Base-by-base conservation (phyloP, 2,888 invertebrate species). In the Altica lythri region DNA sequence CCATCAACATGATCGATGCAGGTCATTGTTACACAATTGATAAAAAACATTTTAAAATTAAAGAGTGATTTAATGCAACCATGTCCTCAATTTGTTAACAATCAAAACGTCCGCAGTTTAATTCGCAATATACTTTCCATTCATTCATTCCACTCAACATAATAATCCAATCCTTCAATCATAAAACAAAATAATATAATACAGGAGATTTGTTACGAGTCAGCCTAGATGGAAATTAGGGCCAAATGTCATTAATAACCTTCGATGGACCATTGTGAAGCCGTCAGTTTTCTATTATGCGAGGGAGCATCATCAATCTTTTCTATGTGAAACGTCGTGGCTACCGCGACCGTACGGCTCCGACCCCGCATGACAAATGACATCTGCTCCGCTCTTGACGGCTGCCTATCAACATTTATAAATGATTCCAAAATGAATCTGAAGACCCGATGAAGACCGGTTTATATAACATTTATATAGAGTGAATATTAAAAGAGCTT, bases 331-430 rank as follows among this genome's bases (percentile, higher is more conserved):
- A 78, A 79, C 59, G 50, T 63, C 68, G 70, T 68, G 67, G 69
- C 70, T 68, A 76, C 76, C 76, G 75, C 79, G 78, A 79, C 79
- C 80, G 75, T 75, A 74, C 79, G 79, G 79, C 79, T 79, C 75
- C 76, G 73, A 67, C 81, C 77, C 78, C 78, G 77, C 79, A 82
- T 83, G 83, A 83, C 83, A 83, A 83, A 83, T 81, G 83, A 82
- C 83, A 82, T 81, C 83, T 83, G 83, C 81, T 82, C 80, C 79
- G 79, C 65, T 64, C 70, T 69, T 73, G 75, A 74, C 81, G 81
- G 82, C 81, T 82, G 82, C 82, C 83, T 81, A 82, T 83, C 82
- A 82, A 80, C 80, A 79, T 82, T 83, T 83, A 83, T 83, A 83
- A 83, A 82, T 82, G 82, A 81, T 81, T 80, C 77, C 79, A 80